phyloP scores from a whole-genome alignment of 64 coral and sea anemone genomes.

The Porites lutea region DNA sequence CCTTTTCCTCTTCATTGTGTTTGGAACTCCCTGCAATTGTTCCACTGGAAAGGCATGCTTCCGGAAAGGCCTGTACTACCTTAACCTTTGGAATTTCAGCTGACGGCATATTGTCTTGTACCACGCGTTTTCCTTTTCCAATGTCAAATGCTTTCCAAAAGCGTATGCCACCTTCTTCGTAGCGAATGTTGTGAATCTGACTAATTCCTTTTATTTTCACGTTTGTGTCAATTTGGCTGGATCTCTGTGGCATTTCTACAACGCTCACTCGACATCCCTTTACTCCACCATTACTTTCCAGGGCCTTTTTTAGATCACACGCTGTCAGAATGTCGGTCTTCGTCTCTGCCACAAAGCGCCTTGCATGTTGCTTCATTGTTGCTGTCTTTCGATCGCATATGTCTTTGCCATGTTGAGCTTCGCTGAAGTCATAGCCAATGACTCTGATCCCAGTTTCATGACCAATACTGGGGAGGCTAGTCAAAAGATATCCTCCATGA shows the following conservation, averaged over 20 bases:
- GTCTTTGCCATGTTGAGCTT: slow-evolving; percentile 33
- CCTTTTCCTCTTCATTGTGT: slow-evolving; percentile 17
- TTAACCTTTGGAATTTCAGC: slow-evolving; percentile 32
- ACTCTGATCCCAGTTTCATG: slow-evolving; percentile 31
- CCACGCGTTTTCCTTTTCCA: slow-evolving; percentile 47
- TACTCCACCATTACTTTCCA: slow-evolving; percentile 51
- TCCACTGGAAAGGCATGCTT: slow-evolving; percentile 14
- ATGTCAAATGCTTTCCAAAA: slow-evolving; percentile 53
- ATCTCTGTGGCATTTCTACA: slow-evolving; percentile 30
- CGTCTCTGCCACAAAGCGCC: slow-evolving; percentile 27
- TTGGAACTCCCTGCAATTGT: slow-evolving; percentile 26
- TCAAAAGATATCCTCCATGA: slow-evolving; percentile 31
- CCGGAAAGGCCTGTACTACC: background rate
- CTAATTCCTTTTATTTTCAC: slow-evolving; percentile 65
- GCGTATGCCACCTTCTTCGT: slow-evolving; percentile 45
- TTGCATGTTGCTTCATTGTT: slow-evolving; percentile 40
- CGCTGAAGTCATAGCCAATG: slow-evolving; percentile 36
- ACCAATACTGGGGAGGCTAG: slow-evolving; percentile 38
- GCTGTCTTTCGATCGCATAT: slow-evolving; percentile 31
- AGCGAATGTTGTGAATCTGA: slow-evolving; percentile 57
- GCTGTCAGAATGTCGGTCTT: slow-evolving; percentile 52
- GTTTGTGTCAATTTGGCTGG: slow-evolving; percentile 19
- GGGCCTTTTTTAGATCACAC: slow-evolving; percentile 24
- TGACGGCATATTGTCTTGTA: slow-evolving; percentile 38
- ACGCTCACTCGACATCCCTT: no score